Percentiles rank a stretch among this genome's conserved stretches.
These are phyloP conservation scores for Alectoris magna DNA, from an alignment of 2,797 vertebrate genomes.

Conservation along the genomic window DNA sequence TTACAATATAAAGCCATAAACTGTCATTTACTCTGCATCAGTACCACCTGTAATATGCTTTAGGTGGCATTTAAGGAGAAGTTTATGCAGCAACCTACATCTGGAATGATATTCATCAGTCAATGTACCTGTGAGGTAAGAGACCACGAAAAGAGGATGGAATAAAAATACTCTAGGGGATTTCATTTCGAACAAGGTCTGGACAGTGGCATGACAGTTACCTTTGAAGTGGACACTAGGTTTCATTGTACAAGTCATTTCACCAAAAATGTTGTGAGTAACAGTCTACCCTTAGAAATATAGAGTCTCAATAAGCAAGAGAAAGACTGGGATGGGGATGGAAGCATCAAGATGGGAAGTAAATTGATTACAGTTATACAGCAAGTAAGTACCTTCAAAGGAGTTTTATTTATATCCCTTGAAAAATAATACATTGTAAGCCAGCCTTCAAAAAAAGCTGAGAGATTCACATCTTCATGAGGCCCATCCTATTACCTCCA, in stretches of 20 bases:
- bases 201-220: not conserved
- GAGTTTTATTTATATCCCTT: slow-evolving; percentile 42
- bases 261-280: not conserved
- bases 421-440: slow-evolving; percentile 46
- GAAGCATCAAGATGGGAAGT: not conserved
- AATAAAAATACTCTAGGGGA: not conserved
- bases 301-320: not conserved
- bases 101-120: not conserved
- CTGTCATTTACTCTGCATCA: not conserved
- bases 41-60: not conserved
- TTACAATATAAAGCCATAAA: not conserved
- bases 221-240: not conserved
- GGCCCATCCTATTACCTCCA: slow-evolving; percentile 7
- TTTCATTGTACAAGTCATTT: not conserved
- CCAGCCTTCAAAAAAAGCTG: not conserved
- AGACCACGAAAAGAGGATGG: not conserved
- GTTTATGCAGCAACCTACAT: not conserved
- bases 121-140: not conserved
- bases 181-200: not conserved
- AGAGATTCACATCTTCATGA: slow-evolving; percentile 19
- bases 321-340: not conserved
- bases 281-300: not conserved
- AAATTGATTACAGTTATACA: slow-evolving; percentile 10
- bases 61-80: not conserved
- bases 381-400: slow-evolving; percentile 13